These are phyloP conservation scores for Pseudeuparius sepicola DNA, from an alignment of 2,888 invertebrate genomes.

Conservation along the genomic window DNA sequence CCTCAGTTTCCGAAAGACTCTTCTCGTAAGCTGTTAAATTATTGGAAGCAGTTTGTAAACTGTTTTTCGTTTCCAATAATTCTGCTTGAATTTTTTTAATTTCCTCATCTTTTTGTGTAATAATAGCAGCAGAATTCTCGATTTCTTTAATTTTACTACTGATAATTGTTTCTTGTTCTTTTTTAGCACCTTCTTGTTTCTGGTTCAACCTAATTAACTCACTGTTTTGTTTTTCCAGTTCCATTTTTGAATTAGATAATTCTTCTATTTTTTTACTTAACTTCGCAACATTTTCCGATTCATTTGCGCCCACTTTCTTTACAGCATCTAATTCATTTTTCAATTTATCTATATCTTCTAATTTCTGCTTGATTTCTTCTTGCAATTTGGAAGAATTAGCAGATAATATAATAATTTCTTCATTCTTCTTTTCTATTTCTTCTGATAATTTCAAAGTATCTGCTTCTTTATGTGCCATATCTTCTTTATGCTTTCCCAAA, in stretches of 20 bases:
- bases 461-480: slow-evolving; percentile 6
- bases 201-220: too few species aligned
- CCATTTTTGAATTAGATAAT: slow-evolving; percentile 10
- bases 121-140: slow-evolving; percentile 10
- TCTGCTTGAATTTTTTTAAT: slow-evolving; percentile 33
- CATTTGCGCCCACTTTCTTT: neutral
- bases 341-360: slow-evolving; percentile 6
- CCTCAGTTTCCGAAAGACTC: slow-evolving; percentile 30
- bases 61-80: too few species aligned
- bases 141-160: slow-evolving; percentile 17
- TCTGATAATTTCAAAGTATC: slow-evolving; percentile 12
- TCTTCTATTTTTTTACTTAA: slow-evolving; percentile 7
- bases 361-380: slow-evolving; percentile 9
- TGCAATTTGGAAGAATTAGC: too few species aligned
- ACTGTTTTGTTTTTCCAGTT: slow-evolving; percentile 15
- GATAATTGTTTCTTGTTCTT: slow-evolving; percentile 17
- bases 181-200: slow-evolving; percentile 15
- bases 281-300: neutral
- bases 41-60: too few species aligned
- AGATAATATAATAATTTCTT: slow-evolving; percentile 14
- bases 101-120: slow-evolving; percentile 29
- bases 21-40: slow-evolving; percentile 32
- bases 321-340: slow-evolving; percentile 2
- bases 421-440: slow-evolving; percentile 15
- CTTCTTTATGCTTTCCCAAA: slow-evolving; percentile 2